Percentiles rank a stretch among this genome's conserved stretches.
These are phyloP conservation scores for Acanthococcus lagerstroemiae DNA, from an alignment of 2,888 invertebrate species.

Conservation along the genomic window DNA sequence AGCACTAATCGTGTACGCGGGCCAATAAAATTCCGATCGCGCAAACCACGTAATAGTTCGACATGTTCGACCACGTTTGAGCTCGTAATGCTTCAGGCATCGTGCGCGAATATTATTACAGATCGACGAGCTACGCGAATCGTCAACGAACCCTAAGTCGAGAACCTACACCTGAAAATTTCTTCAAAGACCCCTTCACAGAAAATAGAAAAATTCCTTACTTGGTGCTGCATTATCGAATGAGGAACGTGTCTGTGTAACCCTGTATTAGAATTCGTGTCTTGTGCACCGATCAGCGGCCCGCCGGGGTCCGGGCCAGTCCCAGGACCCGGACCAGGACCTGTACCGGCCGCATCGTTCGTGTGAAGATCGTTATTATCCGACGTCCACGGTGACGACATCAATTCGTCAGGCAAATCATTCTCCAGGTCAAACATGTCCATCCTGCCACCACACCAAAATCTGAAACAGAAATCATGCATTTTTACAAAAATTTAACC, in stretches of 20 bases:
- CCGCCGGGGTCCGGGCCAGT: slow-evolving; percentile 45
- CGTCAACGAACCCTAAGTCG: no score
- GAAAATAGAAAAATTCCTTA: slow-evolving; percentile 1
- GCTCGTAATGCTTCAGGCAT: no score
- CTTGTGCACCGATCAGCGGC: slow-evolving; percentile 43
- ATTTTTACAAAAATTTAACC: not conserved
- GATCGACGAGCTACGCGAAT: no score
- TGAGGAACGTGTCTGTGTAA: slow-evolving; percentile 22
- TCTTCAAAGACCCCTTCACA: no score
- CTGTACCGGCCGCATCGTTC: slow-evolving; percentile 17
- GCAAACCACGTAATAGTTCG: no score
- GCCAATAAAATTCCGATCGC: no score
- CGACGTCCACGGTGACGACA: slow-evolving; percentile 64
- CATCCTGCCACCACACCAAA: slow-evolving; percentile 46
- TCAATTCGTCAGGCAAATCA: slow-evolving; percentile 82
- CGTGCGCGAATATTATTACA: no score
- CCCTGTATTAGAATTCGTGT: slow-evolving; percentile 37
- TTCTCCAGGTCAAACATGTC: slow-evolving; percentile 84
- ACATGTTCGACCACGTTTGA: no score
- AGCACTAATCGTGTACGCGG: no score
- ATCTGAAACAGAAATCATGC: not conserved
- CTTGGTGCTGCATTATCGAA: slow-evolving; percentile 18
- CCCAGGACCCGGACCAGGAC: slow-evolving; percentile 48
- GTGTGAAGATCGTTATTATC: slow-evolving; percentile 51
- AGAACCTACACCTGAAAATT: no score